Base-by-base conservation (phyloP, 2,113 vertebrate genomes). In the Pterocles gutturalis region DNA sequence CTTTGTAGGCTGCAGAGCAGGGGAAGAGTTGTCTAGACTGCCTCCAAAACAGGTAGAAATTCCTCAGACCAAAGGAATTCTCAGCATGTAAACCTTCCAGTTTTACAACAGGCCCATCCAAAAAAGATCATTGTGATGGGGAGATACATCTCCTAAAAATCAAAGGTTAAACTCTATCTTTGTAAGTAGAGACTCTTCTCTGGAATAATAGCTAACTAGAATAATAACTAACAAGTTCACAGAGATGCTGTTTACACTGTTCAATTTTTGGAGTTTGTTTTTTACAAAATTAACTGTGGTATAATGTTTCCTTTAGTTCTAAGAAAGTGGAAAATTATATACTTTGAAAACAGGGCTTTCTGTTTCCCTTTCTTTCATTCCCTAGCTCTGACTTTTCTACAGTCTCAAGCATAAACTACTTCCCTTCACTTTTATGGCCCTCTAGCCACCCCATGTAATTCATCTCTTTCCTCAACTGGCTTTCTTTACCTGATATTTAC, bases 41-140 rank as follows among this genome's bases (percentile, higher is more conserved):
- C 15, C 34, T 83, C 79, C 60, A 60, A 46, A 73, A 75, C 3
- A 38, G 33, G 33, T 89, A 34, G 72, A 86, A 96, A 87, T 38
- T 87, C 55, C 54, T 70, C 67, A 94, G 57, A 71, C 38, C 80
- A 95, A 92, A 93, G 60, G 67, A 93, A 87, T 91, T 87, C 72
- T 78, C 57, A 91, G 80, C 48, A 69, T 33, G 31, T 57, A 89
- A 76, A 87, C 87, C n/a, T 72, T 75, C 24, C 69, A 79, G 43
- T 41, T 86, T 84, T 58, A 81, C 25, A 51, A 48, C 76, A 78
- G 80, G 70, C 29, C 31, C 31, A 67, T 83, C 60, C 55, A 83
- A 78, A 79, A 83, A 58, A 51, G 13, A 49, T 75, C 26, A 28
- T 51, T 38, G n/a, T 26, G 22, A 83, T 58, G 43, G 28, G 46